Evolutionary conservation across 2,113 vertebrate species (phyloP).

Genomic region (Alces alces): DNA sequence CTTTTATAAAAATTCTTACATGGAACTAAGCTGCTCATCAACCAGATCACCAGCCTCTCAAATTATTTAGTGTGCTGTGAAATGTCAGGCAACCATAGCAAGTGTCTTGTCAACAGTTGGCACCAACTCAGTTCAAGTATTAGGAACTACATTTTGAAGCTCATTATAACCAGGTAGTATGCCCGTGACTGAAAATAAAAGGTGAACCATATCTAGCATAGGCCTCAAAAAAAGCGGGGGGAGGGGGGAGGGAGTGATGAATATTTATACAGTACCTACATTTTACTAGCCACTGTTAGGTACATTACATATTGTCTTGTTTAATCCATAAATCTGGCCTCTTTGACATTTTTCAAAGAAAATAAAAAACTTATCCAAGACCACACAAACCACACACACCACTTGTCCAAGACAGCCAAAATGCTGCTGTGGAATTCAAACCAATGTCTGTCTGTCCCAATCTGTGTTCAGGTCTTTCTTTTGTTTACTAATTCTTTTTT

Average conservation of each 20-base stretch:
- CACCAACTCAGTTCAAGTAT: not conserved
- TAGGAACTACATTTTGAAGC: not conserved
- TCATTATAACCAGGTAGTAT: not conserved
- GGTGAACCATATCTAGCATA: not conserved
- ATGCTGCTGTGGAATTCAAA: not conserved
- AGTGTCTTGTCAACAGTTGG: not conserved
- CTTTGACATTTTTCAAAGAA: not conserved
- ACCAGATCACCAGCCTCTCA: not conserved
- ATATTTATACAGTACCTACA: not conserved
- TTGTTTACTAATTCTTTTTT: not conserved
- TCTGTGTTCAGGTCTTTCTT: not conserved
- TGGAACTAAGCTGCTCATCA: not conserved
- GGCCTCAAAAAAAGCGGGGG: not conserved
- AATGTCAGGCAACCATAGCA: not conserved
- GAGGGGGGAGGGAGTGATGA: not conserved
- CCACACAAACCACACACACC: not conserved
- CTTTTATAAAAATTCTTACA: not conserved
- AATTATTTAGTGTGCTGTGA: not conserved
- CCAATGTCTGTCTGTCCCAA: not conserved
- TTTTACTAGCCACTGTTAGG: not conserved
- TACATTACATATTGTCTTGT: not conserved
- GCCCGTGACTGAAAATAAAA: not conserved
- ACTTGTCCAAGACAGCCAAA: not conserved
- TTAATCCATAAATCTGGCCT: conserved; percentile 15
- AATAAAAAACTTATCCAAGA: not conserved